These are phyloP conservation scores for Caligus rogercresseyi DNA, from an alignment of 1,140 invertebrate genomes.

Conservation along the genomic window DNA sequence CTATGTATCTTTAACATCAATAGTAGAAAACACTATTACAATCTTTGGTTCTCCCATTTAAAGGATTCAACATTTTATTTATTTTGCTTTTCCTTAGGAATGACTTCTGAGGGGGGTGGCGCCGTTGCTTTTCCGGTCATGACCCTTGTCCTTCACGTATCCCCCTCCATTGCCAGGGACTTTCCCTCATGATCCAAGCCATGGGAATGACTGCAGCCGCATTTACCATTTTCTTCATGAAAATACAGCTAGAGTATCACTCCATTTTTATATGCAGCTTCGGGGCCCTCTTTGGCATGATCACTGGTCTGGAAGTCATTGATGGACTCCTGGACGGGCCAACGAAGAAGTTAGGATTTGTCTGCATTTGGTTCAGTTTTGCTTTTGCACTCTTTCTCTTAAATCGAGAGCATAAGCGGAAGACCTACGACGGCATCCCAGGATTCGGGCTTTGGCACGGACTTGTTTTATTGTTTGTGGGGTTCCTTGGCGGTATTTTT, in stretches of 20 bases:
- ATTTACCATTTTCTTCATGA: conserved; percentile 19
- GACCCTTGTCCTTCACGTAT: conserved; percentile 9
- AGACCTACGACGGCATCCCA: conserved; percentile 3
- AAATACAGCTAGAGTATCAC: conserved; percentile 16
- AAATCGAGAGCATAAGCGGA: conserved; percentile 11
- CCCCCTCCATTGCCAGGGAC: conserved; percentile 15
- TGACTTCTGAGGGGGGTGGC: conserved; percentile 18
- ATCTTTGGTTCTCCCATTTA: too few species aligned
- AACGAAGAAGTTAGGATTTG: conserved; percentile 16
- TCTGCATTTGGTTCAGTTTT: conserved; percentile 21
- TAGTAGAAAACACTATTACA: too few species aligned
- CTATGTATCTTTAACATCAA: too few species aligned
- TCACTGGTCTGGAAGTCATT: conserved; percentile 8
- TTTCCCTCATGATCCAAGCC: conserved; percentile 20
- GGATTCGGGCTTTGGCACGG: background rate
- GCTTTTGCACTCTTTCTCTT: conserved; percentile 17
- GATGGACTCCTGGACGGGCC: conserved; percentile 1
- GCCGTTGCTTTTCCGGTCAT: conserved; percentile 20
- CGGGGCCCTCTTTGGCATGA: conserved; percentile 11
- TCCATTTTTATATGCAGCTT: conserved; percentile 16
- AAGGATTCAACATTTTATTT: background rate
- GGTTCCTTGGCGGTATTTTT: conserved; percentile 1
- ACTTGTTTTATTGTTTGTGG: background rate
- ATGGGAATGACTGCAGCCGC: conserved; percentile 13
- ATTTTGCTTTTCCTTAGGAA: conserved; percentile 5